Base-by-base conservation (phyloP, 2,888 invertebrate species). In the Abscondita cerata region DNA sequence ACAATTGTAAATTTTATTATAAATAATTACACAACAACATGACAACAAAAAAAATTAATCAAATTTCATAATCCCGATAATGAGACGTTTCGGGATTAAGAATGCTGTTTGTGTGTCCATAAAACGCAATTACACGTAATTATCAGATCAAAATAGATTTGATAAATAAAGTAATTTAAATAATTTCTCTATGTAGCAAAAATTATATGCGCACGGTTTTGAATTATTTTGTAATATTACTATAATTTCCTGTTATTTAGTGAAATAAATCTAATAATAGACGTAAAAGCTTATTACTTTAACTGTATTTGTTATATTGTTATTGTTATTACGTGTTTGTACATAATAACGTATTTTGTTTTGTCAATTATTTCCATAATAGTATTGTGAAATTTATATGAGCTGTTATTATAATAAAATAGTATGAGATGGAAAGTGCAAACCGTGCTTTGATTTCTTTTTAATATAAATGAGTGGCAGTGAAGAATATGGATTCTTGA, bases 261-360 rank as follows among this genome's bases (percentile, higher is more conserved):
- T 70, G 68, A 71, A 72, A 72, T 72, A 72, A 72, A 68, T 65
- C 70, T 72, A 72, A 72, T 73, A 70, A 71, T 70, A 67, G 62
- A 70, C 67, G 62, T 67, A 67, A 63, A n/a, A 59, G 52, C 57
- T 63, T 59, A 63, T 63, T 60, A 64, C 44, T 56, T 64, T 60
- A 71, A 68, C 69, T 66, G 66, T 71, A 70, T 72, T 70, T 69
- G 69, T 65, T 71, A 66, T 73, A 73, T 70, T 70, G 73, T 71
- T 71, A 73, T 72, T 71, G 68, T 72, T 72, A 71, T 69, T 69
- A 66, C 68, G 65, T 68, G 65, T 67, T 62, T 65, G 62, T 53
- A 62, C 57, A 54, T 60, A 61, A 62, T 62, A 62, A 54, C 40
- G 48, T 62, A 62, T 56, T 57, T 54, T 59, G 50, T 59, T n/a